Evolutionary conservation across 2,888 invertebrate genomes (phyloP).

Genomic region (Cheilosia soror): DNA sequence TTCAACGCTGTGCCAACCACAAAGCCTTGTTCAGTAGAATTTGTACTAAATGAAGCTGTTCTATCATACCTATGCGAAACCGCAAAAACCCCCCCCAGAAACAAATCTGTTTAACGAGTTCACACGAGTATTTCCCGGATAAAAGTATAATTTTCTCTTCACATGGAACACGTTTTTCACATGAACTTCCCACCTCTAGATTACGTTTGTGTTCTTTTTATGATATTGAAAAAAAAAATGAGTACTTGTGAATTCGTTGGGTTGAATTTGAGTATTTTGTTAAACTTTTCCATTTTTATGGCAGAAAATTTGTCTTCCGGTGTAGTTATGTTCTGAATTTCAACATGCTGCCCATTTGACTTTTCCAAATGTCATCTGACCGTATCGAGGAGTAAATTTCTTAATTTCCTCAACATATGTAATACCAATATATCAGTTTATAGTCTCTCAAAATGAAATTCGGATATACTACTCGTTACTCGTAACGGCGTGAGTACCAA

Average conservation of each 20-base stretch:
- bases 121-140: conserved; percentile 19
- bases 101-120: conserved; percentile 13
- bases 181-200: conserved; percentile 18
- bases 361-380: background rate
- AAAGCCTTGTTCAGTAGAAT: conserved; percentile 1
- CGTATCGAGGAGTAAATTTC: conserved; percentile 5
- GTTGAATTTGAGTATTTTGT: conserved; percentile 1
- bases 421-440: background rate
- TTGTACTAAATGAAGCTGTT: conserved; percentile 8
- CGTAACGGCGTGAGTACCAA: background rate
- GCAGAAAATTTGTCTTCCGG: background rate
- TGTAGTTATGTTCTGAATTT: conserved; percentile 3
- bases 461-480: background rate
- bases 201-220: conserved; percentile 1
- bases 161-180: conserved; percentile 9
- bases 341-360: background rate
- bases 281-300: conserved; percentile 4
- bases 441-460: conserved; percentile 3
- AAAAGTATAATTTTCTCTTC: conserved; percentile 7
- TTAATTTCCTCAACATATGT: conserved; percentile 15
- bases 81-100: conserved; percentile 2
- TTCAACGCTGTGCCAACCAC: conserved; percentile 2
- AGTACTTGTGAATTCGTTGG: conserved; percentile 17
- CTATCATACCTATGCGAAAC: background rate
- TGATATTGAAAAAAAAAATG: background rate